Percentiles rank a stretch among this genome's conserved stretches.
Conservation (phyloP, 2,888 invertebrate genomes). For the Cataglyphis albicans region DNA sequence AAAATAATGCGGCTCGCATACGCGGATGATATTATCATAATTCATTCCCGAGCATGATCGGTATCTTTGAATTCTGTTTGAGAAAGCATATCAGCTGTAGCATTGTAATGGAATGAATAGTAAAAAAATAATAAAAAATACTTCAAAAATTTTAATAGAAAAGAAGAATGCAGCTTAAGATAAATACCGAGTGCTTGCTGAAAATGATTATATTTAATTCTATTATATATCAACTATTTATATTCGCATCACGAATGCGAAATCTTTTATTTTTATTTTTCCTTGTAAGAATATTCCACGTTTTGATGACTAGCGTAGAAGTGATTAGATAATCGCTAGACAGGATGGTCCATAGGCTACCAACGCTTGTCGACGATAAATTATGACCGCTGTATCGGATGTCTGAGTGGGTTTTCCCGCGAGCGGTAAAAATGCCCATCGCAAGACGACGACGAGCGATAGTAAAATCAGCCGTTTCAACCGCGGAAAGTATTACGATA, state of each 20-base stretch:
- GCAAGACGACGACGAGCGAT: conserved; percentile 46
- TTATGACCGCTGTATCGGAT: conserved; percentile 33
- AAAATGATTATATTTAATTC: not conserved
- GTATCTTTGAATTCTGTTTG: not conserved
- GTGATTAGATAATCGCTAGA: not conserved
- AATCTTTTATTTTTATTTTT: not conserved
- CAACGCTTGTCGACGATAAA: conserved; percentile 20
- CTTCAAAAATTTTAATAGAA: not conserved
- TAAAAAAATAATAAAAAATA: not conserved
- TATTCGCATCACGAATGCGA: not conserved
- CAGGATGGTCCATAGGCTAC: conserved; percentile 18
- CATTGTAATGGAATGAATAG: not conserved
- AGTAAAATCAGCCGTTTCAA: conserved; percentile 54
- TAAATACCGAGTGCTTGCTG: not conserved
- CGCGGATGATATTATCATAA: conserved; percentile 68
- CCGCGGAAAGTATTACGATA: conserved; percentile 48
- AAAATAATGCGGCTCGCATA: conserved; percentile 76
- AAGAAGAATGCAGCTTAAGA: not conserved
- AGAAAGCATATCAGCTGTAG: not conserved
- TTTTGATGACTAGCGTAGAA: not conserved
- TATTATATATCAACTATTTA: not conserved
- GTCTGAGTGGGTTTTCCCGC: conserved; percentile 25
- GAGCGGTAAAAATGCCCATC: conserved; percentile 46
- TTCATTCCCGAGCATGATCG: conserved; percentile 60
- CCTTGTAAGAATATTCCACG: not conserved